Percentiles rank a stretch among this genome's conserved stretches.
Conservation (phyloP, 1,140 invertebrate species). For the Pseudachorutes palmiensis region DNA sequence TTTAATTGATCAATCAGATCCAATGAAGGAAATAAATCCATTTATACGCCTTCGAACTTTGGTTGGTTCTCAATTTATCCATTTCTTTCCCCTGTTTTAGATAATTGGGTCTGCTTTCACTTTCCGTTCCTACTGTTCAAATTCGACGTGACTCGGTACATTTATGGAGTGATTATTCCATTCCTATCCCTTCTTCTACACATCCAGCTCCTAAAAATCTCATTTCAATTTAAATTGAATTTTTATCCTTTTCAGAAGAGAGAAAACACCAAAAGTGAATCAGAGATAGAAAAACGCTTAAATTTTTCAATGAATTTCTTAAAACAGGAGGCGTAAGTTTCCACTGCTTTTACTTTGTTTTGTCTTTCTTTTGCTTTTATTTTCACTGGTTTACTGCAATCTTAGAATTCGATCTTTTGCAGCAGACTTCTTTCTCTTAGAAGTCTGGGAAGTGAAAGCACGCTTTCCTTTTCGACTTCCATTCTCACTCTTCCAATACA, state of each 20-base stretch:
- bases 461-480: too few relatives aligned
- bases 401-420: too few relatives aligned
- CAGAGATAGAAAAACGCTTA: not conserved
- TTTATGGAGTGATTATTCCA: not conserved
- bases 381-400: too few relatives aligned
- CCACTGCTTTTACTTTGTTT: too few relatives aligned
- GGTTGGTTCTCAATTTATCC: not conserved
- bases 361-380: too few relatives aligned
- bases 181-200: not conserved
- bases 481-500: too few relatives aligned
- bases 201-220: not conserved
- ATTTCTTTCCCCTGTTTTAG: not conserved
- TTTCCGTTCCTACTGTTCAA: not conserved
- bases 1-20: not conserved
- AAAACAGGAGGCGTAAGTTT: not conserved
- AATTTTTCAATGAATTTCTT: not conserved
- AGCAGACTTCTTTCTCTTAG: too few relatives aligned
- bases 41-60: too few relatives aligned
- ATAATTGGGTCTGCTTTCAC: not conserved
- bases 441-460: too few relatives aligned
- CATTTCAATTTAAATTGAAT: slow-evolving; percentile 1
- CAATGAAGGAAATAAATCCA: too few relatives aligned
- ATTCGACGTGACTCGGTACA: not conserved
- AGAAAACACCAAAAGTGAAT: not conserved
- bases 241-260: not conserved